These are phyloP conservation scores for Camponotus pennsylvanicus DNA, from an alignment of 1,140 invertebrate species.

Conservation along the genomic window DNA sequence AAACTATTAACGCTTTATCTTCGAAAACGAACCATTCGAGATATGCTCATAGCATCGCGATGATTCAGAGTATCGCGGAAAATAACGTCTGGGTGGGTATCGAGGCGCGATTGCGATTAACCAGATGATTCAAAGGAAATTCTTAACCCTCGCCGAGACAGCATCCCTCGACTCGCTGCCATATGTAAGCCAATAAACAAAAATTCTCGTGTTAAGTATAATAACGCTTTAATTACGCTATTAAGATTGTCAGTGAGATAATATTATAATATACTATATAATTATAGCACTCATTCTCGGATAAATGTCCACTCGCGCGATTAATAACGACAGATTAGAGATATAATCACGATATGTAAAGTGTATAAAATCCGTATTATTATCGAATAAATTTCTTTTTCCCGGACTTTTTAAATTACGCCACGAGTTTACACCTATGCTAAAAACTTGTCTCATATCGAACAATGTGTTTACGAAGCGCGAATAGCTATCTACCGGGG, in stretches of 20 bases:
- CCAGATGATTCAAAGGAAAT: slow-evolving; percentile 3
- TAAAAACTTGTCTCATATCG: slow-evolving; percentile 40
- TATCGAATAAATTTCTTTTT: slow-evolving; percentile 18
- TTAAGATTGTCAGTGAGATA: slow-evolving; percentile 55
- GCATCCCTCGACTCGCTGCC: background rate
- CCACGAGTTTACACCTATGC: slow-evolving; percentile 48
- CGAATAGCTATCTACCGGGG: slow-evolving; percentile 40
- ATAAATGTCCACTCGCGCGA: slow-evolving; percentile 8
- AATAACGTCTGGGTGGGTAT: slow-evolving; percentile 24
- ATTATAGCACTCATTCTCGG: slow-evolving; percentile 19
- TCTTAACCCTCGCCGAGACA: background rate
- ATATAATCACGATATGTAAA: slow-evolving; percentile 14
- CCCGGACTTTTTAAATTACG: background rate
- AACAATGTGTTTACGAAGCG: slow-evolving; percentile 47
- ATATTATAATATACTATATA: slow-evolving; percentile 33
- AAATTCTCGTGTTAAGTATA: background rate
- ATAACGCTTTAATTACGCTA: slow-evolving; percentile 33
- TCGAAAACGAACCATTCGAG: background rate
- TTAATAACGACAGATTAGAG: slow-evolving; percentile 23
- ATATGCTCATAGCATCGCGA: background rate
- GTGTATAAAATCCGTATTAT: slow-evolving; percentile 9
- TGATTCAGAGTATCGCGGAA: slow-evolving; percentile 38
- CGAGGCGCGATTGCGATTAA: slow-evolving; percentile 14
- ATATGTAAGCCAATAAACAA: background rate
- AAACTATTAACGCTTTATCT: slow-evolving; percentile 19